Evolutionary conservation across 2,113 vertebrate genomes (phyloP).

Genomic region (Callithrix jacchus): DNA sequence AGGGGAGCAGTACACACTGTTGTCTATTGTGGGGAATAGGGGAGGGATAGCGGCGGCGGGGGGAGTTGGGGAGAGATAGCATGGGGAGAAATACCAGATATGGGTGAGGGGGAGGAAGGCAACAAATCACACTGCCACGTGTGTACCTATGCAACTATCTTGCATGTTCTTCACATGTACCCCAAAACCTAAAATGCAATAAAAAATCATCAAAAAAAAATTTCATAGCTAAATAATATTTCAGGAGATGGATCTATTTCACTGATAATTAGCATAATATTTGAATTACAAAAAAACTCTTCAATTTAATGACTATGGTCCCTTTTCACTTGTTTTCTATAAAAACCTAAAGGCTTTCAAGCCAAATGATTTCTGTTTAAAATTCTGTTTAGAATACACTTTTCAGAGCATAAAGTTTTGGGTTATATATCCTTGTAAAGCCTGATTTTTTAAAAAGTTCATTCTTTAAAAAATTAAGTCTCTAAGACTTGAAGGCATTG

Average conservation of each 20-base stretch:
- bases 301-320: constrained; percentile 65
- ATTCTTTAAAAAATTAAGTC: constrained; percentile 28
- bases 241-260: constrained; percentile 50
- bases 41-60: too few species aligned
- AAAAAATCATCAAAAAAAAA: background rate
- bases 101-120: too few species aligned
- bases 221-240: constrained; percentile 60
- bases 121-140: too few species aligned
- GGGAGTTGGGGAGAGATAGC: too few species aligned
- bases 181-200: too few species aligned
- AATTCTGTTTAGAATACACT: constrained; percentile 65
- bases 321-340: constrained; percentile 58
- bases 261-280: constrained; percentile 73
- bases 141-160: too few species aligned
- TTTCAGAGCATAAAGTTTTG: background rate
- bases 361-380: constrained; percentile 63
- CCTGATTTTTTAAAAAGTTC: constrained; percentile 16
- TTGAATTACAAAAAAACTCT: constrained; percentile 70
- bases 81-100: too few species aligned
- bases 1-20: too few species aligned
- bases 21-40: too few species aligned
- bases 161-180: too few species aligned
- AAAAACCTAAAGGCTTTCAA: constrained; percentile 66
- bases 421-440: constrained; percentile 16
- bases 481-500: background rate